These are phyloP conservation scores for Habroteleia sp. DNA, from an alignment of 2,888 invertebrate genomes.

Conservation along the genomic window DNA sequence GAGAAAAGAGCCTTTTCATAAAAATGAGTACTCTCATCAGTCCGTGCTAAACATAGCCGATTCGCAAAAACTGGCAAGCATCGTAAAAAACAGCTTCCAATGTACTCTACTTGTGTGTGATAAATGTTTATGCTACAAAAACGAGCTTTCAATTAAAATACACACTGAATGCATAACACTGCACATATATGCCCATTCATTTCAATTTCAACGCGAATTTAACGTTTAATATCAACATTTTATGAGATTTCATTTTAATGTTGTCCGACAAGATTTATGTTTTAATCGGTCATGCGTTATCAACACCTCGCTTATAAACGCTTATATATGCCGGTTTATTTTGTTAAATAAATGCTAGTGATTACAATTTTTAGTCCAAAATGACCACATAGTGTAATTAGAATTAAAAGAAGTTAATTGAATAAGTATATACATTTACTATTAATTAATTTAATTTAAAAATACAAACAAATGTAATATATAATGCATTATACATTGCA, in stretches of 20 bases:
- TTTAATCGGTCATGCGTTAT: conserved; percentile 9
- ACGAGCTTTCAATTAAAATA: conserved; percentile 43
- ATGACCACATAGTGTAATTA: too few relatives aligned
- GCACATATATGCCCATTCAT: neutral
- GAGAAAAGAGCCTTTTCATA: conserved; percentile 45
- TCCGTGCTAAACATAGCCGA: conserved; percentile 22
- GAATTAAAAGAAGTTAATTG: too few relatives aligned
- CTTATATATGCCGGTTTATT: conserved; percentile 4
- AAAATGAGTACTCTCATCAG: conserved; percentile 39
- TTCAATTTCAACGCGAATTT: conserved; percentile 18
- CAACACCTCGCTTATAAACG: conserved; percentile 3
- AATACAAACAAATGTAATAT: too few relatives aligned
- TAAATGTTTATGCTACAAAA: conserved; percentile 32
- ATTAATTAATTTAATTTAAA: too few relatives aligned
- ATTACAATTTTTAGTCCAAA: too few relatives aligned
- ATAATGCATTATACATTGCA: too few relatives aligned
- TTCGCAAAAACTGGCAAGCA: conserved; percentile 27
- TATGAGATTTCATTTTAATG: conserved; percentile 8
- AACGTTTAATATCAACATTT: conserved; percentile 19
- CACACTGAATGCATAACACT: neutral
- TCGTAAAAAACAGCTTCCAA: conserved; percentile 29
- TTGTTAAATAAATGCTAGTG: conserved; percentile 3
- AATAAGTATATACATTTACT: too few relatives aligned
- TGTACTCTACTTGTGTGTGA: conserved; percentile 32
- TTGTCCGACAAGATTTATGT: conserved; percentile 16